Evolutionary conservation across 2,888 invertebrate species (phyloP), one percentile per base, ranked within the genome.

Genomic region (Mystacides longicornis): DNA sequence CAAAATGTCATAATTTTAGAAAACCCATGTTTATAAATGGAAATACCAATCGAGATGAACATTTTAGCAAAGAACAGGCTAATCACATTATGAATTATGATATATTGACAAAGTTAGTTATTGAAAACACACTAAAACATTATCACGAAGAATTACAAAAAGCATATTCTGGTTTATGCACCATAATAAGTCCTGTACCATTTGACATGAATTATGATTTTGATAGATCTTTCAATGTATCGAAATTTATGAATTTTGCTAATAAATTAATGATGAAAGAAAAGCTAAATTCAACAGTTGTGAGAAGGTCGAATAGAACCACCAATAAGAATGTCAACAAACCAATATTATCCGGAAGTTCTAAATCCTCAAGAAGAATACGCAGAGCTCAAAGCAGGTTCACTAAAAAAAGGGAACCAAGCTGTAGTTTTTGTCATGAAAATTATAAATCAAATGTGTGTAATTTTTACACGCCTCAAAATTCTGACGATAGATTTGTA

Each of bases 161-260:
- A 65, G 72, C 75, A 56, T 81, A 81, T 73, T 76, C 81, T 23
- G 81, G 81, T 31, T 69, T 82, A 67, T 81, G 81, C 70, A 80
- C 78, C 62, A 81, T 82, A 66, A 74, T 80, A 55, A 76, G 75
- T 65, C 76, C 72, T 23, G 62, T 65, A 64, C 65, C 67, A 57
- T 65, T 65, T 23, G 51, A 54, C 62, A 65, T 65, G 49, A 66
- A 65, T 60, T 62, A 62, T 58, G 62, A 63, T 57, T 62, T 62
- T 45, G 61, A 55, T 58, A 53, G 57, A 54, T 54, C 58, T 27
- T 60, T 55, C 53, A 59, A 57, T 49, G 54, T 55, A 49, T 51
- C 58, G 51, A 55, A 58, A 52, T 56, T 60, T 52, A 54, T 62
- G 22, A 52, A 55, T 3, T 62, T 61, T 18, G 61, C 57, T 11